Conservation (phyloP, 2,888 invertebrate genomes). For the Cryptus armator region DNA sequence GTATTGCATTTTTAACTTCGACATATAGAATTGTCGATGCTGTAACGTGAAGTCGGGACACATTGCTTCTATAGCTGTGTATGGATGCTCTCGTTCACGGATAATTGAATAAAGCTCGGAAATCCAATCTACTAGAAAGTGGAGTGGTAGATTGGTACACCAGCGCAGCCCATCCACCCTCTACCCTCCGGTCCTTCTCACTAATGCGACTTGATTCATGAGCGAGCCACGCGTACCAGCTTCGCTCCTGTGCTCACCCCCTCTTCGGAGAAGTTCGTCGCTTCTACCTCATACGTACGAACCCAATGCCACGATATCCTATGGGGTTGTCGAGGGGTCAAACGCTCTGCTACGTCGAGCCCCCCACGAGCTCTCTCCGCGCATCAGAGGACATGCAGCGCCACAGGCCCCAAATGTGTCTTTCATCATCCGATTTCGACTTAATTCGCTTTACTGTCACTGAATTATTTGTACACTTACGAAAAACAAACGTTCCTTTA, state of each 20-base stretch:
- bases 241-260: conserved; percentile 62
- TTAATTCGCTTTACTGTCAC: conserved; percentile 82
- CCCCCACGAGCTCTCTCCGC: conserved; percentile 48
- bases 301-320: not conserved
- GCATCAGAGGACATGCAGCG: conserved; percentile 39
- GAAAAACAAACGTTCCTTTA: conserved; percentile 27
- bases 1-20: not conserved
- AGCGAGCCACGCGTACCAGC: conserved; percentile 79
- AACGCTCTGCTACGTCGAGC: conserved; percentile 81
- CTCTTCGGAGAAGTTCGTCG: conserved; percentile 48
- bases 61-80: not conserved
- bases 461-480: conserved; percentile 83
- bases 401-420: conserved; percentile 81
- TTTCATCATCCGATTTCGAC: conserved; percentile 84
- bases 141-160: conserved; percentile 82
- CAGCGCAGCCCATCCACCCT: conserved; percentile 40
- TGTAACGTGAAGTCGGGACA: conserved; percentile 20
- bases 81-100: conserved; percentile 74
- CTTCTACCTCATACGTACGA: conserved; percentile 57
- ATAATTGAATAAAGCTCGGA: conserved; percentile 84
- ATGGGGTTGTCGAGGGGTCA: conserved; percentile 79
- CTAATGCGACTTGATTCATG: conserved; percentile 85
- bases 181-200: conserved; percentile 65
- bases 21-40: not conserved
- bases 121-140: conserved; percentile 84